Conservation (phyloP, 1,140 invertebrate genomes). For the Teleogryllus occipitalis region DNA sequence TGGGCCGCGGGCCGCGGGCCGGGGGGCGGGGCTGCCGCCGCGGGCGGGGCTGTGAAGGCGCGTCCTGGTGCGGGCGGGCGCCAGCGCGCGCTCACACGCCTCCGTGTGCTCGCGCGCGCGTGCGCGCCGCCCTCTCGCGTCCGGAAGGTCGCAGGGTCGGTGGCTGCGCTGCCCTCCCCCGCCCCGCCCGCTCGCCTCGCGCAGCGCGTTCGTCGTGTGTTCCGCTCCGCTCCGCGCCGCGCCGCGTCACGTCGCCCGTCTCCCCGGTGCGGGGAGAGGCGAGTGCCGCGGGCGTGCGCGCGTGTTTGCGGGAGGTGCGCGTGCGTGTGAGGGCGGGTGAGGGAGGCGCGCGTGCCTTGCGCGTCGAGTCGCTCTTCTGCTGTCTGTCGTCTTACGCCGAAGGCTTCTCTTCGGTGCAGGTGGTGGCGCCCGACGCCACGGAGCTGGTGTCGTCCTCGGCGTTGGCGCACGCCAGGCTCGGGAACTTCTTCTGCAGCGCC, state of each 20-base stretch:
- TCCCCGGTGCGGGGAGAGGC: too few species aligned
- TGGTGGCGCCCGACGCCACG: slow-evolving; percentile 39
- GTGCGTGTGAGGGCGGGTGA: too few species aligned
- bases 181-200: too few species aligned
- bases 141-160: not conserved
- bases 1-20: too few species aligned
- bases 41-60: not conserved
- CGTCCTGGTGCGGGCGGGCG: not conserved
- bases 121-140: not conserved
- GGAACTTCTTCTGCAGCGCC: slow-evolving; percentile 61
- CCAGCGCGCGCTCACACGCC: not conserved
- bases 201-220: not conserved
- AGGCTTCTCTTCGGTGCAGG: slow-evolving; percentile 42
- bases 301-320: too few species aligned
- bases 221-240: not conserved
- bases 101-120: not conserved
- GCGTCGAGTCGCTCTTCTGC: not conserved
- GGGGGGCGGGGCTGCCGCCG: not conserved
- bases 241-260: too few species aligned
- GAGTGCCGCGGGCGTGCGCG: too few species aligned
- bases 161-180: not conserved
- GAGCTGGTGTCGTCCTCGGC: slow-evolving; percentile 42
- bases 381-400: slow-evolving; percentile 34
- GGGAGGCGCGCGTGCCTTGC: not conserved
- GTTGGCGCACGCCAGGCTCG: slow-evolving; percentile 48